Evolutionary conservation across 2,797 vertebrate species (phyloP).

Genomic region (Psittacula derbiana): DNA sequence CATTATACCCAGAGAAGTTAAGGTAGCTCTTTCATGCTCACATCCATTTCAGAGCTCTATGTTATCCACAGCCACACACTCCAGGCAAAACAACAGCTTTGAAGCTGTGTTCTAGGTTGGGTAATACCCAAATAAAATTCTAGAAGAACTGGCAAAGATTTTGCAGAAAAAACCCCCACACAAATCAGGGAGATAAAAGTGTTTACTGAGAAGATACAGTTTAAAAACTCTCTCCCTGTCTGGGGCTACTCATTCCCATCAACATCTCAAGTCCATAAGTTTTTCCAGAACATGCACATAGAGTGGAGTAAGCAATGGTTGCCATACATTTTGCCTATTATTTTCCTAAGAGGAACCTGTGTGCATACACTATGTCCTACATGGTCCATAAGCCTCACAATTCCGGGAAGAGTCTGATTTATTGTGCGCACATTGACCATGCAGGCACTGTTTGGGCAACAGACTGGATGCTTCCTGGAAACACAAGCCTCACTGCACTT

Average conservation of each 20-base stretch:
- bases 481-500: neutral
- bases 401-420: neutral
- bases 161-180: neutral
- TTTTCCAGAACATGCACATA: neutral
- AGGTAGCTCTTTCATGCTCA: neutral
- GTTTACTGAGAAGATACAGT: neutral
- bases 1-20: neutral
- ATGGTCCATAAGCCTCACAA: accelerated
- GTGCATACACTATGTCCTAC: accelerated
- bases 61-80: neutral
- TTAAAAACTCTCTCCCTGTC: neutral
- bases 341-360: neutral
- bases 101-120: neutral
- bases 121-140: neutral
- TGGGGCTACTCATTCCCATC: neutral
- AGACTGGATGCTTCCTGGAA: neutral
- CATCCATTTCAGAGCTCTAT: neutral
- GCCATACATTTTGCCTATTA: accelerated
- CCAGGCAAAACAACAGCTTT: neutral
- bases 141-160: neutral
- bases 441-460: neutral
- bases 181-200: neutral
- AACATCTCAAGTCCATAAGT: neutral
- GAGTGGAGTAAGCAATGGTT: neutral
- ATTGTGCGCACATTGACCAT: accelerated